These are phyloP conservation scores for Drosophila cardini DNA, from an alignment of 1,140 invertebrate species.

Conservation along the genomic window DNA sequence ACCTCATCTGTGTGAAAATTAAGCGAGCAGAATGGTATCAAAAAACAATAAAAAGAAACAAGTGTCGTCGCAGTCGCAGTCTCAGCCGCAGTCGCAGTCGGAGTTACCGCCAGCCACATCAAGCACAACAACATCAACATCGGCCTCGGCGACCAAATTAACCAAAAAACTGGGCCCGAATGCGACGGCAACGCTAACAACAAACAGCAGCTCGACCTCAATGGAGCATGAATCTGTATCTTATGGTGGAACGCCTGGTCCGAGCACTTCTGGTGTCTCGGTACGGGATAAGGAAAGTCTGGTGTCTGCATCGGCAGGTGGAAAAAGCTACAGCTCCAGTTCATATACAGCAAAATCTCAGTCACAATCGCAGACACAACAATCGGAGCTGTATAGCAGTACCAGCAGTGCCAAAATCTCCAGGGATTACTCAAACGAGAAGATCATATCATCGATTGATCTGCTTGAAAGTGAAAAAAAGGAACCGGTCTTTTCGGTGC, in stretches of 20 bases:
- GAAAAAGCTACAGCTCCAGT: conserved; percentile 62
- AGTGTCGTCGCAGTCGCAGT: conserved; percentile 58
- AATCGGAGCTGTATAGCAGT: conserved; percentile 62
- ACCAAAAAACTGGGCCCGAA: conserved; percentile 69
- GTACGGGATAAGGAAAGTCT: conserved; percentile 1
- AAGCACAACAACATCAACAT: conserved; percentile 70
- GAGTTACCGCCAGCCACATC: conserved; percentile 61
- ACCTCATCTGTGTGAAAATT: conserved; percentile 74
- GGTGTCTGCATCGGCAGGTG: conserved; percentile 31
- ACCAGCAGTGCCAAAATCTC: conserved; percentile 63
- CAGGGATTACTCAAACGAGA: conserved; percentile 66
- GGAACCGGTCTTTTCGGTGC: conserved; percentile 81
- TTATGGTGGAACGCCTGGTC: conserved; percentile 25
- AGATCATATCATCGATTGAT: conserved; percentile 80
- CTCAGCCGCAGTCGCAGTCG: conserved; percentile 33
- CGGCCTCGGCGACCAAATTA: conserved; percentile 70
- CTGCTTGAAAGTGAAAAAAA: conserved; percentile 79
- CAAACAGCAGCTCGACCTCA: conserved; percentile 62
- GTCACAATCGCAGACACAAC: conserved; percentile 50
- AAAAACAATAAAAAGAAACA: conserved; percentile 83
- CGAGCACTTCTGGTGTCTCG: not conserved
- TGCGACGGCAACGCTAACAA: conserved; percentile 67
- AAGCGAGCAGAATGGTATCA: conserved; percentile 76
- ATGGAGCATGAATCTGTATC: conserved; percentile 73
- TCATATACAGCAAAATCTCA: conserved; percentile 58